A percentile compares a stretch with the other conserved stretches of the same genome.
Evolutionary conservation across 1,140 invertebrate species (phyloP).

Genomic region (Cylas formicarius): DNA sequence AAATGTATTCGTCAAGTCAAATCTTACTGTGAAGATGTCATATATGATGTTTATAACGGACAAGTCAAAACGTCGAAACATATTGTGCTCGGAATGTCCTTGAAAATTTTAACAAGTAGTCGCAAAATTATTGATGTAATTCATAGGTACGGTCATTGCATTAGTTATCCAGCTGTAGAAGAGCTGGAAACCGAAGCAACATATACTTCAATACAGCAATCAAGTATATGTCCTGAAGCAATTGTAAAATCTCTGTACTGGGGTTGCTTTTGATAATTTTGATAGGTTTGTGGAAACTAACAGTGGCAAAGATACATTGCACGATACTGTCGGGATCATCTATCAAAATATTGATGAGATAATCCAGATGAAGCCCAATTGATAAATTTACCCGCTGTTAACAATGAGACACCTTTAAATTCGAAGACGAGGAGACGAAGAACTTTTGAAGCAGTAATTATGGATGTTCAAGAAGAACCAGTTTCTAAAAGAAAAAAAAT

Average conservation of each 20-base stretch:
- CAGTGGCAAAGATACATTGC: conserved; percentile 41
- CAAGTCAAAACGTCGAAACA: conserved; percentile 34
- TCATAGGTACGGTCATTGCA: conserved; percentile 25
- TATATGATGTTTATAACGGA: conserved; percentile 29
- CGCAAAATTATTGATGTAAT: conserved; percentile 26
- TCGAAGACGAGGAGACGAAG: not conserved
- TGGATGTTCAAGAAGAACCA: conserved; percentile 5
- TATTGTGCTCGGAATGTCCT: conserved; percentile 30
- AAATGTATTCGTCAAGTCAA: conserved; percentile 22
- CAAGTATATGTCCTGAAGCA: conserved; percentile 26
- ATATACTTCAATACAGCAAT: not conserved
- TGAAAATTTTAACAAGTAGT: conserved; percentile 33
- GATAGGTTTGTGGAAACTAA: conserved; percentile 43
- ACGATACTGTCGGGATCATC: conserved; percentile 45
- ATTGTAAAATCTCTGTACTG: conserved; percentile 32
- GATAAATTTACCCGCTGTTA: not conserved
- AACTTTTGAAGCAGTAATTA: conserved; percentile 1
- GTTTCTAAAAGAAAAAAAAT: conserved; percentile 9
- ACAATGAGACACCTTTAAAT: not conserved
- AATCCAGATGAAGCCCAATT: not conserved
- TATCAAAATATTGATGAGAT: conserved; percentile 29
- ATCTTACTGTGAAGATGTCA: conserved; percentile 27
- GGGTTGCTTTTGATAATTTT: conserved; percentile 43
- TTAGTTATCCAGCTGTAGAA: conserved; percentile 22
- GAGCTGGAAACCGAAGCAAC: conserved; percentile 25